Conservation (phyloP, 1,140 invertebrate genomes). For the Megalopta genalis region DNA sequence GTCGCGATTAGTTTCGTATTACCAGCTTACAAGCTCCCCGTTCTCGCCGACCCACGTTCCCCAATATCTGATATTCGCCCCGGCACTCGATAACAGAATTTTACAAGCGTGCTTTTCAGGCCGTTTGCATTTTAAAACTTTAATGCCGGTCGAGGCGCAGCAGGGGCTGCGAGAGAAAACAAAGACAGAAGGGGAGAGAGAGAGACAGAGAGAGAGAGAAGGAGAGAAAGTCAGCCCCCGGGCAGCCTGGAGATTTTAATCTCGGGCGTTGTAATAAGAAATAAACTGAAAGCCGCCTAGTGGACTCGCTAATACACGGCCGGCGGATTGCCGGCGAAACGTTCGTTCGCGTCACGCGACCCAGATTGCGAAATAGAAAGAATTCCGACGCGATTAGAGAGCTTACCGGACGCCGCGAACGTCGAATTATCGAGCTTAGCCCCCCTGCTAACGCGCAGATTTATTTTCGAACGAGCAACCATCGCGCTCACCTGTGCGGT, state of each 20-base stretch:
- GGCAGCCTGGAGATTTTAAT: constrained; percentile 49
- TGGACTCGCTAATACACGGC: constrained; percentile 34
- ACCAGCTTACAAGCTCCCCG: constrained; percentile 10
- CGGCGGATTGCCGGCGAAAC: constrained; percentile 40
- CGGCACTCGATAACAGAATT: constrained; percentile 33
- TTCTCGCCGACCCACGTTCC: neutral
- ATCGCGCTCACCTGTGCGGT: neutral
- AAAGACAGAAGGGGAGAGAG: neutral
- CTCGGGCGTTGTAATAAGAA: constrained; percentile 60
- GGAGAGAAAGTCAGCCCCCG: neutral
- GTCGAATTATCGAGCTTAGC: constrained; percentile 38
- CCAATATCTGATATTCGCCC: constrained; percentile 21
- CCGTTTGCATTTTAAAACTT: constrained; percentile 54
- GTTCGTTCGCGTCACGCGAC: constrained; percentile 57
- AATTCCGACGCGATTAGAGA: constrained; percentile 45
- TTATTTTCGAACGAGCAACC: constrained; percentile 10
- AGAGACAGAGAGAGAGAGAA: neutral
- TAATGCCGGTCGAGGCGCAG: constrained; percentile 39
- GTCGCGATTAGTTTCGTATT: constrained; percentile 27
- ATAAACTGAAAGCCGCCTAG: constrained; percentile 47
- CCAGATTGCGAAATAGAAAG: constrained; percentile 48
- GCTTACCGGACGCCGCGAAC: neutral
- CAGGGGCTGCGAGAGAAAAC: constrained; percentile 8
- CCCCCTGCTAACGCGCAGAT: constrained; percentile 11
- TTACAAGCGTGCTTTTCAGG: constrained; percentile 29